A percentile compares a stretch with the other conserved stretches of the same genome.
phyloP scores from a whole-genome alignment of 2,888 invertebrate species.

The Amitus sp. region DNA sequence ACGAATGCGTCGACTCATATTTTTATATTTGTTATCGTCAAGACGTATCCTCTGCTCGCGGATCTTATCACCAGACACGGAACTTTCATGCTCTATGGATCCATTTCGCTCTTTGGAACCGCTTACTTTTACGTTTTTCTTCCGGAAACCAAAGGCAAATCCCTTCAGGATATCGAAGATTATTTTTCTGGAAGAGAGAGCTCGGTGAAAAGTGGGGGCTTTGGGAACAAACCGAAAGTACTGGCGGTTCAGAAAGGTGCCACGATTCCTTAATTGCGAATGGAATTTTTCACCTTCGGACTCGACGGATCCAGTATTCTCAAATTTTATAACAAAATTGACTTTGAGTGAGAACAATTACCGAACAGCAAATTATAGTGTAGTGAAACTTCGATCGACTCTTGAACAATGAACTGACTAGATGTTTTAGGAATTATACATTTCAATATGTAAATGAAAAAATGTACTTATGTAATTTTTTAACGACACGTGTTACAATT shows the following conservation, averaged over 20 bases:
- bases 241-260: constrained; percentile 53
- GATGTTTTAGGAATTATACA: neutral
- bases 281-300: neutral
- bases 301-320: constrained; percentile 25
- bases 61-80: constrained; percentile 69
- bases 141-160: constrained; percentile 76
- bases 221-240: constrained; percentile 48
- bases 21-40: constrained; percentile 75
- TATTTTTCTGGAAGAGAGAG: constrained; percentile 74
- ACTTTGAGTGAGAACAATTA: too few species aligned
- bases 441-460: neutral
- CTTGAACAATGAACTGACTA: neutral
- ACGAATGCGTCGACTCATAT: constrained; percentile 75
- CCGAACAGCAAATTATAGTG: too few species aligned
- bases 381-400: neutral
- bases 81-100: constrained; percentile 72
- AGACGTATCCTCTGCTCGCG: constrained; percentile 72
- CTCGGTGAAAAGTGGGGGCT: constrained; percentile 63
- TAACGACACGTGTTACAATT: too few species aligned
- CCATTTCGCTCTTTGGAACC: constrained; percentile 70
- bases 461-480: constrained; percentile 1
- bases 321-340: constrained; percentile 26
- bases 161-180: constrained; percentile 77
- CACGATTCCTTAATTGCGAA: constrained; percentile 48
- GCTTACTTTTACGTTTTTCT: constrained; percentile 74